phyloP scores from a whole-genome alignment of 2,797 vertebrate species.

The Erithacus rubecula region DNA sequence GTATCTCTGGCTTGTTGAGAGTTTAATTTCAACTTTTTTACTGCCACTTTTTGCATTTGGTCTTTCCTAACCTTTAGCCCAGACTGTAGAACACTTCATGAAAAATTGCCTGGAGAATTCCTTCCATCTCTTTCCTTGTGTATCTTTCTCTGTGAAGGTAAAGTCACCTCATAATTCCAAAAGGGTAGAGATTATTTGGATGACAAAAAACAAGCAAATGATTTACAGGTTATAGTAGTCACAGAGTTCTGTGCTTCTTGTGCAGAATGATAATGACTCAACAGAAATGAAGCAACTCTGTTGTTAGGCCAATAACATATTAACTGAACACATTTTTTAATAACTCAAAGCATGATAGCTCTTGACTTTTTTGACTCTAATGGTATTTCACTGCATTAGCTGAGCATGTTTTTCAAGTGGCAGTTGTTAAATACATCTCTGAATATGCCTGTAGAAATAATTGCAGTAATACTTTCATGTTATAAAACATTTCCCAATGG shows the following conservation, averaged over 20 bases:
- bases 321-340: neutral
- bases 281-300: neutral
- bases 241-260: neutral
- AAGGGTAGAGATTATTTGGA: neutral
- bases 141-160: neutral
- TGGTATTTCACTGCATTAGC: fast-evolving
- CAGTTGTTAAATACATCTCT: neutral
- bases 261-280: neutral
- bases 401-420: neutral
- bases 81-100: neutral
- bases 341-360: neutral
- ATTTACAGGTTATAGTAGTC: neutral
- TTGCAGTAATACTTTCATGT: neutral
- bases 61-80: neutral
- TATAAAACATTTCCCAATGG: neutral
- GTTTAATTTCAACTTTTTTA: neutral
- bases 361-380: neutral
- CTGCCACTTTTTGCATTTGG: neutral
- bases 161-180: neutral
- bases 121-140: neutral
- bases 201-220: neutral
- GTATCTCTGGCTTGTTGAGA: neutral
- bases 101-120: neutral
- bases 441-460: neutral
- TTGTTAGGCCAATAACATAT: neutral